Base-by-base conservation (phyloP, 2,113 vertebrate species). In the Pantherophis guttatus region DNA sequence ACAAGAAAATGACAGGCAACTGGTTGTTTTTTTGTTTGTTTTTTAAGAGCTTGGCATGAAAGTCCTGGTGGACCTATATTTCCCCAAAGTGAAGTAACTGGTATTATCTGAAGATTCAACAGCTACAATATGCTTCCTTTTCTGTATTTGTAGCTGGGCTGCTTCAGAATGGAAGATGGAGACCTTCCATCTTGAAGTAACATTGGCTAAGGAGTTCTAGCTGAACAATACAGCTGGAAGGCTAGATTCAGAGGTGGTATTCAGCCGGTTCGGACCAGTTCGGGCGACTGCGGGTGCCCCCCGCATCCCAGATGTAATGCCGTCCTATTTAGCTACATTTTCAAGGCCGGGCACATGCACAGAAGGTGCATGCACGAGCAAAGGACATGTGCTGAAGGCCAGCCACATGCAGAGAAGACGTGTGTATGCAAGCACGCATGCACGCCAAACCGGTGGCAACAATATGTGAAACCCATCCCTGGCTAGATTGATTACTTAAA, bases 1-100 rank as follows among this genome's bases (percentile, higher is more conserved):
- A 24, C 55, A 88, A 86, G 89, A 58, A 95, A 96, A 85, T 81
- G 26, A n/a, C 52, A 92, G 11, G 24, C 5, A 29, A 39, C 33
- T 90, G 15, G 0, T 3, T 12, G 52, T 87, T 21, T 65, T 29
- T 55, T 50, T 3, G 0, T 58, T 58, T 23, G 13, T n/a, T 70
- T 70, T 70, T 65, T 24, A 26, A 86, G 75, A 90, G 21, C 1
- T 12, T 23, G 26, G 23, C 29, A 44, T 58, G n/a, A 29, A 15
- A 53, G 11, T 50, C 11, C 9, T 85, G 26, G 65, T 50, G 15
- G 52, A n/a, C 2, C 91, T 50, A 19, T 53, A 62, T 23, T 6
- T 15, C 48, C 48, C 29, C 33, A 53, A 21, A 21, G 1, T 29
- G 24, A 87, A 92, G 10, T 19, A 17, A 5, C 5, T 3, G 3